Base-by-base conservation (phyloP, 2,888 invertebrate genomes). In the Alviniconcha strummeri region DNA sequence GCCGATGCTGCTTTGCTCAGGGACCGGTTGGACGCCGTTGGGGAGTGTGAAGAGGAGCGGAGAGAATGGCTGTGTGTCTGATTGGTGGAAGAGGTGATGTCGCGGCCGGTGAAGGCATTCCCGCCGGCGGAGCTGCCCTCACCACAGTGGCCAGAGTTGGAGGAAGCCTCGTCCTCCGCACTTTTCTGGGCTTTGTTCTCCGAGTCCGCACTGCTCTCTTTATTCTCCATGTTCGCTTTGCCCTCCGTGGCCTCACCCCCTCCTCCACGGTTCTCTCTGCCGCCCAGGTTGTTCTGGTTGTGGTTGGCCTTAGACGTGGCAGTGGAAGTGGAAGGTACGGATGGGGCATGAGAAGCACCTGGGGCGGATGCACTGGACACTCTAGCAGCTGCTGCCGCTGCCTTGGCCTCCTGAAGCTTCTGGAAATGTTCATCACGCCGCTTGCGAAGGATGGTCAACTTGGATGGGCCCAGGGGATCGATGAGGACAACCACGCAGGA, bases 401-500 rank as follows among this genome's bases (percentile, higher is more conserved):
- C 36, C 36, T 52, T 74, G 19, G 64, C 60, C 57, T 78, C 72
- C 5, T 74, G 71, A 2, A 83, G 9, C n/a, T 79, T 78, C 52
- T 72, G 72, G n/a, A 86, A 79, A 72, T 85, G 82, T 77, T 91
- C 90, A 71, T 91, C 90, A 0, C 91, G 85, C 77, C 90, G 89
- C 74, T 89, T 89, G 81, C 88, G 89, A 17, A 92, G 89, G n/a
- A 91, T 88, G 1, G 90, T 90, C 4, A 91, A 86, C 84, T 91
- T 90, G 56, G 91, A 88, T 2, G 91, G 97, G 0, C 97, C 97
- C 0, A 97, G 96, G 76, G 97, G 97, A 94, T 98, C 98, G 86
- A 98, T 94, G 96, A 98, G 97, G 52, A 99, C 95, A 0, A 97
- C 97, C 52, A 99, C 97, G 77, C 98, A 98, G 17, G 98, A 98